Percentiles rank a stretch among this genome's conserved stretches.
Conservation (phyloP, 1,140 invertebrate species). For the Drosophila funebris region DNA sequence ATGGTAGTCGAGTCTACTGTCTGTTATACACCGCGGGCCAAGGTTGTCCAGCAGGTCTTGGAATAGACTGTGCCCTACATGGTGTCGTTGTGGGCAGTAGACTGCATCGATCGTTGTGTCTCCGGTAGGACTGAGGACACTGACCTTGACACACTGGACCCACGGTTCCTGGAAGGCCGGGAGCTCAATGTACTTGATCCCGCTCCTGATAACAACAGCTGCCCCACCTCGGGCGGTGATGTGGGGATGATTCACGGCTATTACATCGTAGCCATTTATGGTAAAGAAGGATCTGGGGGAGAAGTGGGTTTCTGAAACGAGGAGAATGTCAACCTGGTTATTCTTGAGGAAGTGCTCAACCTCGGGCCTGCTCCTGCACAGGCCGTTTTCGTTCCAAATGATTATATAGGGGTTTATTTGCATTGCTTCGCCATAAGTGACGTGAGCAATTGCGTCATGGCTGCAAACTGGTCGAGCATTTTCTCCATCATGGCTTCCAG, state of each 20-base stretch:
- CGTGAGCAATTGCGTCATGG: not conserved
- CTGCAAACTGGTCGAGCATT: not conserved
- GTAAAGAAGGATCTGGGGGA: not conserved
- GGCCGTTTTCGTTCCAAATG: constrained; percentile 10
- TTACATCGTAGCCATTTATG: not conserved
- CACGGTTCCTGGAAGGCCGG: not conserved
- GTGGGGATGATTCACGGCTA: constrained; percentile 3
- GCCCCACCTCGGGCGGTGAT: not conserved
- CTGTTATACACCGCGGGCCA: not conserved
- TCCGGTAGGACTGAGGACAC: not conserved
- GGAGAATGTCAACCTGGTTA: not conserved
- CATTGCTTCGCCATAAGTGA: constrained; percentile 2
- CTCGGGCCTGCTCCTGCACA: constrained; percentile 10
- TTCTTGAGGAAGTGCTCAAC: constrained; percentile 8
- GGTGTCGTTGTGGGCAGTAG: not conserved
- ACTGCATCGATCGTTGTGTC: not conserved
- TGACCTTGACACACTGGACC: not conserved
- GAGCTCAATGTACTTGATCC: not conserved
- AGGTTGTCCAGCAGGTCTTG: not conserved
- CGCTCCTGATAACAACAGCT: not conserved
- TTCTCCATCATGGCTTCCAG: constrained; percentile 1
- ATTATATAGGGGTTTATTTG: not conserved
- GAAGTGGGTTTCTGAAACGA: not conserved
- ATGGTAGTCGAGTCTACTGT: no score
- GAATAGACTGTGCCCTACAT: not conserved